A percentile compares a stretch with the other conserved stretches of the same genome.
Conservation (phyloP, 35 echinoderm and acorn worm species). For the Heliocidaris erythrogramma region DNA sequence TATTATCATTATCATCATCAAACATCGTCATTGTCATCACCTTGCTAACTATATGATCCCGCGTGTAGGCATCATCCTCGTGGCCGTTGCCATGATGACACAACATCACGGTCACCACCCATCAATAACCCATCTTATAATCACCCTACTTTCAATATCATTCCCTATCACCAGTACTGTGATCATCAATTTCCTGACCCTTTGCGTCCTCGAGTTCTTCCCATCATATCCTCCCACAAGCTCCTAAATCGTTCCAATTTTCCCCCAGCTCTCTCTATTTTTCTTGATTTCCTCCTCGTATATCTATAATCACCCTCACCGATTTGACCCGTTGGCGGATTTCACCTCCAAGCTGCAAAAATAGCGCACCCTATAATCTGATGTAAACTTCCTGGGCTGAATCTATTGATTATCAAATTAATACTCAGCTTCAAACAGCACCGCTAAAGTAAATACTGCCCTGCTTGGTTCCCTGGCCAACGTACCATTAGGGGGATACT, state of each 20-base stretch:
- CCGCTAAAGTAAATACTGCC: conserved; percentile 3
- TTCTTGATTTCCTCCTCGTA: neutral
- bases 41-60: no score
- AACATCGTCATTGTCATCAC: no score
- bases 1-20: no score
- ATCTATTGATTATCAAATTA: conserved; percentile 13
- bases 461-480: neutral
- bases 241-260: neutral
- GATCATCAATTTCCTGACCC: neutral
- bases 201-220: neutral
- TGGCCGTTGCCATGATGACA: neutral
- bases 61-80: no score
- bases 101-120: neutral
- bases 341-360: conserved; percentile 16
- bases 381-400: neutral
- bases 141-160: neutral
- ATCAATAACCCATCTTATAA: neutral
- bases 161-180: neutral
- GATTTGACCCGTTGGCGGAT: neutral
- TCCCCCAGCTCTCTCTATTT: neutral
- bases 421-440: neutral
- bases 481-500: neutral
- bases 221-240: neutral
- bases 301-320: neutral
- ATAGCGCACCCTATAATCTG: neutral